Percentiles rank a stretch among this genome's conserved stretches.
These are phyloP conservation scores for Archips crataeganus DNA, from an alignment of 2,888 invertebrate genomes.

Conservation along the genomic window DNA sequence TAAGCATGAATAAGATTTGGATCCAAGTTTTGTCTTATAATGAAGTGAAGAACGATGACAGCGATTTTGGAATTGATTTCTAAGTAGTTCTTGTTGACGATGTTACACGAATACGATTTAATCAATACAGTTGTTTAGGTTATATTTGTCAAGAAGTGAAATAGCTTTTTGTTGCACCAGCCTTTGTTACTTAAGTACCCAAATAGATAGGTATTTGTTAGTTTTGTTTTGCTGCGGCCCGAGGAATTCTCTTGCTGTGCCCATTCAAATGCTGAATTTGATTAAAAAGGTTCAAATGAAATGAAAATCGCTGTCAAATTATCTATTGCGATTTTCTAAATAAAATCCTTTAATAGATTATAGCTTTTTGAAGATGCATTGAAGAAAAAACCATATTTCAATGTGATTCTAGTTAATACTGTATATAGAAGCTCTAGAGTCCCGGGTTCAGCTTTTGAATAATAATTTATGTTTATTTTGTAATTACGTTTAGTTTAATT, in stretches of 20 bases:
- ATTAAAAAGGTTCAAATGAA: slow-evolving; percentile 18
- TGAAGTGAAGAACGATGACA: slow-evolving; percentile 10
- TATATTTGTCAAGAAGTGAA: slow-evolving; percentile 21
- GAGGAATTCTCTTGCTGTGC: neutral
- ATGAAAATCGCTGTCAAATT: slow-evolving; percentile 17
- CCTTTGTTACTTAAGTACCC: slow-evolving; percentile 10
- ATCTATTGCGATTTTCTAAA: slow-evolving; percentile 24
- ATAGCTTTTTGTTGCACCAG: slow-evolving; percentile 32
- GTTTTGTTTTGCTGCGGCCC: slow-evolving; percentile 29
- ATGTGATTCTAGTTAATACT: slow-evolving; percentile 18
- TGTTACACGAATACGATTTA: slow-evolving; percentile 8
- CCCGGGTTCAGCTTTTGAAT: slow-evolving; percentile 61
- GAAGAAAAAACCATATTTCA: slow-evolving; percentile 6
- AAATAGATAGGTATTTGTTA: slow-evolving; percentile 30
- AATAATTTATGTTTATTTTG: slow-evolving; percentile 66
- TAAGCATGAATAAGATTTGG: slow-evolving; percentile 33
- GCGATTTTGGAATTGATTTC: neutral
- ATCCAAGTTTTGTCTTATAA: slow-evolving; percentile 2
- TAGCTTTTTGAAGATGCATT: slow-evolving; percentile 4
- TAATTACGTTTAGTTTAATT: slow-evolving; percentile 60
- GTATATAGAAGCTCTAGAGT: slow-evolving; percentile 42
- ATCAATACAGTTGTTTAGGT: neutral
- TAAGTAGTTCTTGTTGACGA: neutral
- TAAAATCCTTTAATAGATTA: slow-evolving; percentile 16
- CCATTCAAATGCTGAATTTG: neutral